Evolutionary conservation across 2,113 vertebrate genomes (phyloP).

Genomic region (Columba livia): DNA sequence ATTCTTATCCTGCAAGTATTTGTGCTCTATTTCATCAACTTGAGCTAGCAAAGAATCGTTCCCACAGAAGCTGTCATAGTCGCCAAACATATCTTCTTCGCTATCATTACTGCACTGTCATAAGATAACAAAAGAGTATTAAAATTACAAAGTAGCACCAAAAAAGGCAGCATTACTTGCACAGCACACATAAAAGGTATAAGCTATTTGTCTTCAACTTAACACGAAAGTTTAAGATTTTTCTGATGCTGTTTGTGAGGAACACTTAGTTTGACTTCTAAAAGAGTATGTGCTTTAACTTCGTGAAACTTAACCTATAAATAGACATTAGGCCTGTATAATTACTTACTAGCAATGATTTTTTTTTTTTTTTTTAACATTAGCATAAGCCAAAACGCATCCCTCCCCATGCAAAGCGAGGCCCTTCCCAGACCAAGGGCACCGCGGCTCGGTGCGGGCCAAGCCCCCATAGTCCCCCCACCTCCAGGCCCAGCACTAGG

Average conservation of each 20-base stretch:
- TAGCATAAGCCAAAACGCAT: rapidly evolving
- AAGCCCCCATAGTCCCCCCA: rapidly evolving
- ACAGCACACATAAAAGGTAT: rapidly evolving
- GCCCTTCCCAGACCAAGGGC: rapidly evolving
- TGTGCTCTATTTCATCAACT: slow-evolving; percentile 77
- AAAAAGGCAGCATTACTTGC: rapidly evolving
- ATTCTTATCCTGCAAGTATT: neutral
- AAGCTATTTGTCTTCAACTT: neutral
- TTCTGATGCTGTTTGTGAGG: rapidly evolving
- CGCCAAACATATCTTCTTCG: slow-evolving; percentile 88
- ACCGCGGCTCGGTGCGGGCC: rapidly evolving
- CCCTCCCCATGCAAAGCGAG: rapidly evolving
- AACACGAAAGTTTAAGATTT: rapidly evolving
- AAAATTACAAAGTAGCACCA: rapidly evolving
- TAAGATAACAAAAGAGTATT: neutral
- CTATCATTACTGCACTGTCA: slow-evolving; percentile 79
- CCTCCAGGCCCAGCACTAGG: rapidly evolving
- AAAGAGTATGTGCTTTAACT: rapidly evolving
- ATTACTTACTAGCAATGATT: rapidly evolving
- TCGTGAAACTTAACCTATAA: rapidly evolving
- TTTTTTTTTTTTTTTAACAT: no score
- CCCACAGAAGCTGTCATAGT: slow-evolving; percentile 83
- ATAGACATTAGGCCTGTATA: rapidly evolving
- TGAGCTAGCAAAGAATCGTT: slow-evolving; percentile 81
- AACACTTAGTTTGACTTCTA: neutral